Evolutionary conservation across 2,888 invertebrate genomes (phyloP), one percentile per base, ranked within the genome.

Genomic region (Macaria notata): DNA sequence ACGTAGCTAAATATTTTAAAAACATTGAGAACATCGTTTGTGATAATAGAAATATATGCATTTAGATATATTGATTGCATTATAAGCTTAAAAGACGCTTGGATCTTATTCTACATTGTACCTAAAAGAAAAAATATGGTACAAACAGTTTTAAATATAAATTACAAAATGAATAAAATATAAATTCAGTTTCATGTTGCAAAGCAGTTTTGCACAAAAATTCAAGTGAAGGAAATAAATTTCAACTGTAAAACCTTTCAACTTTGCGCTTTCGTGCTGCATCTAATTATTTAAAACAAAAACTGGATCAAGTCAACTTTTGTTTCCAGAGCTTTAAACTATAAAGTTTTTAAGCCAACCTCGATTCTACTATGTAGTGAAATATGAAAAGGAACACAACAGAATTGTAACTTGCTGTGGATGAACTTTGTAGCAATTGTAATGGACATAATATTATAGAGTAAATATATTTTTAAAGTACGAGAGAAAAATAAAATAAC

Each of bases 191-290:
- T 46, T 53, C 59, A 54, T 62, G 59, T 44, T 49, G 38, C 49
- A 47, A 43, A 8, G 44, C 46, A 39, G 9, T 49, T 59, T 50
- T 46, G 30, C 55, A 45, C 42, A 50, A 53, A 53, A 46, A 46
- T 36, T 45, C 46, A 48, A 51, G 43, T 42, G 43, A n/a, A 44
- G 36, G 6, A 48, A 51, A 46, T 52, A 52, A 56, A 46, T 54
- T 45, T 57, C 49, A 29, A 52, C 51, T 48, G 46, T 61, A 56
- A 58, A 53, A 60, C 54, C 46, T 46, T 61, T 58, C 58, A 60
- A 55, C 62, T 53, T 48, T 55, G 48, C 54, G 53, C 59, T 49
- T 64, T 62, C 56, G 61, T 64, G 62, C 57, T 54, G 61, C 58
- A 52, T 49, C 43, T 50, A 60, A 56, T 56, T 61, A 56, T 56